Evolutionary conservation across 2,888 invertebrate species (phyloP).

Genomic region (Thecocarcelia acutangulata): DNA sequence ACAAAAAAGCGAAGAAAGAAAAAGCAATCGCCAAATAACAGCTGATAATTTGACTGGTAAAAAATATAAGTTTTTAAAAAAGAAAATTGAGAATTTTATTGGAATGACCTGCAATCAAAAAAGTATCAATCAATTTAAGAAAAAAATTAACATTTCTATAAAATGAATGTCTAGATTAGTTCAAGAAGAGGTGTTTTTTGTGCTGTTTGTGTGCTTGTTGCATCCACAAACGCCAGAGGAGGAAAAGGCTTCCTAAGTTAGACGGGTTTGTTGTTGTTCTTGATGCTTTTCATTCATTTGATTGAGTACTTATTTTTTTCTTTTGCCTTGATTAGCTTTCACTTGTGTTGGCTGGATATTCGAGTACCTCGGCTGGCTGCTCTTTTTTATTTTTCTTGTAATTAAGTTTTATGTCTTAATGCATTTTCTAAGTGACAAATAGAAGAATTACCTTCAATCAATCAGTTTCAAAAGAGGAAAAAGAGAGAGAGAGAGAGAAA

Average conservation of each 20-base stretch:
- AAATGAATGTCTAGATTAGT: too few relatives aligned
- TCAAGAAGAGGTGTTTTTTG: too few relatives aligned
- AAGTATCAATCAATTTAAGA: slow-evolving; percentile 31
- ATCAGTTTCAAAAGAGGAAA: slow-evolving; percentile 16
- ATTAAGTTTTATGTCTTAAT: neutral
- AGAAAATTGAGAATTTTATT: slow-evolving; percentile 3
- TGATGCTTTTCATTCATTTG: too few relatives aligned
- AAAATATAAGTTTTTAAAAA: slow-evolving; percentile 1
- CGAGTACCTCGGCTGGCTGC: neutral
- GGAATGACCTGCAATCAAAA: slow-evolving; percentile 31
- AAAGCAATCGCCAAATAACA: slow-evolving; percentile 7
- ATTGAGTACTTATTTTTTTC: too few relatives aligned
- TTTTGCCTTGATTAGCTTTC: too few relatives aligned
- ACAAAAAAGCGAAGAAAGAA: neutral
- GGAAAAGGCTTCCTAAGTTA: too few relatives aligned
- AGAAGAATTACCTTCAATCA: slow-evolving; percentile 34
- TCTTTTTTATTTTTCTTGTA: neutral
- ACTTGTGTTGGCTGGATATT: too few relatives aligned
- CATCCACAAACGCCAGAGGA: too few relatives aligned
- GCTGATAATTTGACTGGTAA: slow-evolving; percentile 10
- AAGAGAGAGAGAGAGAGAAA: too few relatives aligned
- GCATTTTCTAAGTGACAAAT: slow-evolving; percentile 14
- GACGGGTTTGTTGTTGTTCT: too few relatives aligned
- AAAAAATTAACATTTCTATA: neutral
- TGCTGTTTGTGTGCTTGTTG: too few relatives aligned